These are phyloP conservation scores for Cyprinodon variegatus DNA, from an alignment of 2,113 vertebrate genomes.

Conservation along the genomic window DNA sequence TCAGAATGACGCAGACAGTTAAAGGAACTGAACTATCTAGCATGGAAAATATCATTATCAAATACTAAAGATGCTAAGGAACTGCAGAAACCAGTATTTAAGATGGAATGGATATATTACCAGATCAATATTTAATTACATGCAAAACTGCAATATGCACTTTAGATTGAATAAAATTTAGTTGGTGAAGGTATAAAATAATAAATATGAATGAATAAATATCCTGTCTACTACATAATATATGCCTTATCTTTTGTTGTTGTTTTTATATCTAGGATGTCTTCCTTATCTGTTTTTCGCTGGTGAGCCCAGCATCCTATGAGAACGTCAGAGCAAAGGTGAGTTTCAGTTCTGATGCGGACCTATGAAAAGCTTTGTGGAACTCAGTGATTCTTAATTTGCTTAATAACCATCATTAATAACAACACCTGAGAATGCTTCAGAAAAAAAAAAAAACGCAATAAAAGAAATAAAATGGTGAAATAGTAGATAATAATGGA, in stretches of 20 bases:
- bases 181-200: neutral
- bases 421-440: too few relatives aligned
- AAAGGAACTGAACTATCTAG: constrained; percentile 3
- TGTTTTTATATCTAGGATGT: constrained; percentile 56
- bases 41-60: neutral
- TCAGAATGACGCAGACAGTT: neutral
- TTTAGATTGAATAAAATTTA: neutral
- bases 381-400: neutral
- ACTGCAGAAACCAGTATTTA: neutral
- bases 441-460: too few relatives aligned
- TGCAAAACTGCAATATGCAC: too few relatives aligned
- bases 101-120: neutral
- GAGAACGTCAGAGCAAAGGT: constrained; percentile 77
- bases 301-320: constrained; percentile 75
- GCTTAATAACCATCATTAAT: neutral
- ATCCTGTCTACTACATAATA: neutral
- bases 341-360: neutral
- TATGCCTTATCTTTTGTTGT: neutral
- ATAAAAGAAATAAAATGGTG: too few relatives aligned
- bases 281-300: constrained; percentile 75
- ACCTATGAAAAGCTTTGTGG: neutral
- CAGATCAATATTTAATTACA: neutral
- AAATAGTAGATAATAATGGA: too few relatives aligned
- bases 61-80: neutral
- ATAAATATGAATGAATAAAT: neutral